Evolutionary conservation across 1,140 invertebrate genomes (phyloP), one percentile per base, ranked within the genome.

Genomic region (Panagrolaimus sp.): DNA sequence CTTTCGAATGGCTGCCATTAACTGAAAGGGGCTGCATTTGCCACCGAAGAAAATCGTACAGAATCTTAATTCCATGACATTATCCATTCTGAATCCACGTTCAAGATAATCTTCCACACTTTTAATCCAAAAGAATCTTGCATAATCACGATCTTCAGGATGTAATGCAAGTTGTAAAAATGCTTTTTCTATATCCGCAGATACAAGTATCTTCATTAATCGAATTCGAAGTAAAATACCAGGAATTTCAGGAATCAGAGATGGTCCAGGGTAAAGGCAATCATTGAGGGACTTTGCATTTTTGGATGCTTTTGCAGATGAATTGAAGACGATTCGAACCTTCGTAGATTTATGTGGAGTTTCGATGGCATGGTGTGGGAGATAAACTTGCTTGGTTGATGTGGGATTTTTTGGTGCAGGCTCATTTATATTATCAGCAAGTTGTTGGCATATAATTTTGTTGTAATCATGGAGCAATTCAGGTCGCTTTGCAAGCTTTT

Each of bases 291-390:
- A 78, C 9, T 76, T 28, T 0, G 14, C 45, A 63, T 75, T 78
- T 15, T 67, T 73, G 9, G 46, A 58, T 0, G 72, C 62, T 67
- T 83, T 73, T 17, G 69, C 73, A 17, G 83, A 84, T 0, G 73
- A 79, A 68, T 84, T 83, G 65, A 83, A 84, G 8, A 85, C 83
- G 10, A 79, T 75, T 8, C 84, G 72, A 0, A 79, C 78, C 1
- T 81, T 80, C 2, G 43, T 45, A 4, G 32, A 38, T 21, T 73
- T 74, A 38, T 71, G 74, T 24, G 52, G 47, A 21, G 65, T 71
- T 10, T 74, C n/a, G 0, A 86, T 83, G 0, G 65, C 65, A 47
- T 86, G 85, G 78, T 86, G 85, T 7, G 85, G 84, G 8, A 86
- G 80, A 84, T 86, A 80, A 82, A 4, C 2, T 4, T 4, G 2